A percentile compares a stretch with the other conserved stretches of the same genome.
These are phyloP conservation scores for Caenorhabditis sp. DNA, from an alignment of 2,888 invertebrate genomes.

Conservation along the genomic window DNA sequence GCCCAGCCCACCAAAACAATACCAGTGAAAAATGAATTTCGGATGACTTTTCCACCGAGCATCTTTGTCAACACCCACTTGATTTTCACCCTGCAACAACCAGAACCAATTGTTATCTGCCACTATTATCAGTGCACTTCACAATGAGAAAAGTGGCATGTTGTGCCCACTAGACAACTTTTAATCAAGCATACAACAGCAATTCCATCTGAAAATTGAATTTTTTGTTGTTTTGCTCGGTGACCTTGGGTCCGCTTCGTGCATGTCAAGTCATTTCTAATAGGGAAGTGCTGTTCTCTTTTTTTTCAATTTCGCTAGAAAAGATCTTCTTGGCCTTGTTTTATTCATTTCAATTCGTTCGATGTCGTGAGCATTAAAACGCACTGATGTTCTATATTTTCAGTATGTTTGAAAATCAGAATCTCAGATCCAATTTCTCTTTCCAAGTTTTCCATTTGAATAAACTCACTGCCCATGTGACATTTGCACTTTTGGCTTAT, in stretches of 20 bases:
- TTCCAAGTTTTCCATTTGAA: no score
- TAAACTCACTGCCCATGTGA: no score
- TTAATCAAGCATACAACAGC: not conserved
- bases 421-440: no score
- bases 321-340: not conserved
- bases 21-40: constrained; percentile 1
- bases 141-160: not conserved
- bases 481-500: no score
- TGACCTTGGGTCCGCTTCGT: not conserved
- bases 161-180: not conserved
- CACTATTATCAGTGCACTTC: not conserved
- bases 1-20: not conserved
- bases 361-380: not conserved
- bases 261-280: not conserved
- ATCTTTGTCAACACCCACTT: not conserved
- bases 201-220: not conserved
- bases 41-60: constrained; percentile 7
- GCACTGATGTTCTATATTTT: no score
- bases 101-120: not conserved
- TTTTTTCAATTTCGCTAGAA: constrained; percentile 1
- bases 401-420: no score
- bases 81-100: no score
- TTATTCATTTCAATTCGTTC: not conserved
- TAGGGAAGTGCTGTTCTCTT: constrained; percentile 1
- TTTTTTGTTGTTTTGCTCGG: not conserved